phyloP scores from a whole-genome alignment of 2,888 invertebrate species.

The Sipunculus nudus region DNA sequence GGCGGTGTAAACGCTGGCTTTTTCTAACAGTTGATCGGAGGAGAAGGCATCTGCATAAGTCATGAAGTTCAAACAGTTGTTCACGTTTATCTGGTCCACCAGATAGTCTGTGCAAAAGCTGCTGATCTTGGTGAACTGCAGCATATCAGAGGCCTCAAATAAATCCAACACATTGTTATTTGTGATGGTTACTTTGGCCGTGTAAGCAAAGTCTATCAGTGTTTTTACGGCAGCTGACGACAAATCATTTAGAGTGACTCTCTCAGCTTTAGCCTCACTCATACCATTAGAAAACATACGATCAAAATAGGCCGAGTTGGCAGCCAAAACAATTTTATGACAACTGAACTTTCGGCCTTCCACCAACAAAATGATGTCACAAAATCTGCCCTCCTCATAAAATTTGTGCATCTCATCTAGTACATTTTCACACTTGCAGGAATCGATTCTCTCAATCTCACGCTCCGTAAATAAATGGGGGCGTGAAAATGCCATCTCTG shows the following conservation, averaged over 20 bases:
- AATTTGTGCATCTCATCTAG: too few relatives aligned
- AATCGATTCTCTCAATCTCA: too few relatives aligned
- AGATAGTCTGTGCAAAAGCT: slow-evolving; percentile 58
- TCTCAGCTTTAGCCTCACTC: slow-evolving; percentile 56
- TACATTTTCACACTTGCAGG: too few relatives aligned
- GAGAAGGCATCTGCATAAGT: slow-evolving; percentile 40
- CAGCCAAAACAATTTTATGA: slow-evolving; percentile 64
- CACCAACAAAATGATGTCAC: slow-evolving; percentile 35
- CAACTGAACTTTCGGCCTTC: slow-evolving; percentile 50
- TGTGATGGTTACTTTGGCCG: slow-evolving; percentile 60
- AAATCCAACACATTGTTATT: slow-evolving; percentile 63
- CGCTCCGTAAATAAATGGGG: too few relatives aligned
- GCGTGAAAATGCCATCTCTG: too few relatives aligned
- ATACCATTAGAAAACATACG: slow-evolving; percentile 65
- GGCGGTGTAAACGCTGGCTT: slow-evolving; percentile 27
- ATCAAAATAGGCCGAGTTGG: slow-evolving; percentile 64
- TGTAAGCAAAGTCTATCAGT: slow-evolving; percentile 64
- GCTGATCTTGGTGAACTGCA: slow-evolving; percentile 63
- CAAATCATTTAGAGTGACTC: slow-evolving; percentile 59
- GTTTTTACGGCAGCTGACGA: slow-evolving; percentile 62
- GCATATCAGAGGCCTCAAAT: slow-evolving; percentile 62
- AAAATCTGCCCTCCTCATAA: too few relatives aligned
- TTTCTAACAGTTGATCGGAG: slow-evolving; percentile 29
- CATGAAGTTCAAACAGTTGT: slow-evolving; percentile 40
- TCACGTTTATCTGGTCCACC: slow-evolving; percentile 51